phyloP scores from a whole-genome alignment of 2,888 invertebrate genomes.

The Lasioglossum malachurum region DNA sequence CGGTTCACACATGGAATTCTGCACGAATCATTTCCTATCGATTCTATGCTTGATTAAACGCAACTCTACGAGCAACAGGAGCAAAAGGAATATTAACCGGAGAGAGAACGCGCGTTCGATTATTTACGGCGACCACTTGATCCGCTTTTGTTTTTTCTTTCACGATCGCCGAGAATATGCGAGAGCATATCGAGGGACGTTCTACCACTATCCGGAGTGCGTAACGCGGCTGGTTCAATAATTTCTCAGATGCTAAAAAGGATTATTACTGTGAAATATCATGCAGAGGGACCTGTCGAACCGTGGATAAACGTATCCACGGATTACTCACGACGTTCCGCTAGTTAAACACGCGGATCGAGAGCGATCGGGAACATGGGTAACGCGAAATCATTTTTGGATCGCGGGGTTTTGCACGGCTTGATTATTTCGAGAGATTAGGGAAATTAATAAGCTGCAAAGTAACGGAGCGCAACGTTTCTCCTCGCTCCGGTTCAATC shows the following conservation, averaged over 20 bases:
- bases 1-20: slow-evolving; percentile 17
- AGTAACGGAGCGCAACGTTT: not conserved
- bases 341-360: slow-evolving; percentile 43
- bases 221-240: not conserved
- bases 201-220: not conserved
- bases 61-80: not conserved
- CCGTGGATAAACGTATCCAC: slow-evolving; percentile 55
- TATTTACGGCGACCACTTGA: slow-evolving; percentile 6
- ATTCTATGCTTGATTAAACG: slow-evolving; percentile 19
- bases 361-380: slow-evolving; percentile 31
- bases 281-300: slow-evolving; percentile 44
- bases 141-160: not conserved
- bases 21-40: slow-evolving; percentile 34
- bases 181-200: not conserved
- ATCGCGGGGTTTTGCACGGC: slow-evolving; percentile 8
- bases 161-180: not conserved
- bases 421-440: not conserved
- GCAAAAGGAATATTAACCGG: not conserved
- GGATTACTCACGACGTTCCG: slow-evolving; percentile 25
- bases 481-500: not conserved
- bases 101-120: slow-evolving; percentile 1
- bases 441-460: not conserved
- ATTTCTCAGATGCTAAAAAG: slow-evolving; percentile 39
- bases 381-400: slow-evolving; percentile 59
- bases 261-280: slow-evolving; percentile 48